phyloP scores from a whole-genome alignment of 2,888 invertebrate genomes.

The Hybos culiciformis region DNA sequence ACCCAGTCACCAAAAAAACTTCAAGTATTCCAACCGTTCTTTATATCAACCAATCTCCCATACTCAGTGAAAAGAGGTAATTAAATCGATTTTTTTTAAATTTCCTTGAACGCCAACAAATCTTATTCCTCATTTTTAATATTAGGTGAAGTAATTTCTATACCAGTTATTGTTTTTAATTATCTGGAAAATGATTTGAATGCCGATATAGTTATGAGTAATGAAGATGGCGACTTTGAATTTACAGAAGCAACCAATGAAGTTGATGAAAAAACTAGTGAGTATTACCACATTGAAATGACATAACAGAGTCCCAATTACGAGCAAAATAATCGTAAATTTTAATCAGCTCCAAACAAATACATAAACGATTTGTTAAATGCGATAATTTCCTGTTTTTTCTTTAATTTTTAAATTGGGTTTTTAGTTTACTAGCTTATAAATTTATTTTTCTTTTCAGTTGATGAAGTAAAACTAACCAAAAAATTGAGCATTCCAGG shows the following conservation, averaged over 20 bases:
- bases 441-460: not conserved
- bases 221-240: conserved; percentile 63
- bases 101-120: too few species aligned
- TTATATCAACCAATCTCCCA: conserved; percentile 75
- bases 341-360: too few species aligned
- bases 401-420: too few species aligned
- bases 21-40: conserved; percentile 69
- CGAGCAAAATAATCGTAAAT: too few species aligned
- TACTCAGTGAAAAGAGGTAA: conserved; percentile 80
- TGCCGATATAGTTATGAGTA: conserved; percentile 73
- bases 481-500: conserved; percentile 47
- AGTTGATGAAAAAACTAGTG: conserved; percentile 54
- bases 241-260: conserved; percentile 70
- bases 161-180: conserved; percentile 80
- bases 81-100: not conserved
- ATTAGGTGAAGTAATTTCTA: conserved; percentile 74
- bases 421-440: too few species aligned
- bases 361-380: too few species aligned
- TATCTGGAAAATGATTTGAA: conserved; percentile 63
- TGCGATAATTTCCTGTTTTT: too few species aligned
- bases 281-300: too few species aligned
- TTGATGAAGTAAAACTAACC: conserved; percentile 23
- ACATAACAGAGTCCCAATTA: too few species aligned
- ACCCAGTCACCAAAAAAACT: conserved; percentile 52
- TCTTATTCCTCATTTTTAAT: too few species aligned